Evolutionary conservation across 1,140 invertebrate genomes (phyloP).

Genomic region (Delia radicum): DNA sequence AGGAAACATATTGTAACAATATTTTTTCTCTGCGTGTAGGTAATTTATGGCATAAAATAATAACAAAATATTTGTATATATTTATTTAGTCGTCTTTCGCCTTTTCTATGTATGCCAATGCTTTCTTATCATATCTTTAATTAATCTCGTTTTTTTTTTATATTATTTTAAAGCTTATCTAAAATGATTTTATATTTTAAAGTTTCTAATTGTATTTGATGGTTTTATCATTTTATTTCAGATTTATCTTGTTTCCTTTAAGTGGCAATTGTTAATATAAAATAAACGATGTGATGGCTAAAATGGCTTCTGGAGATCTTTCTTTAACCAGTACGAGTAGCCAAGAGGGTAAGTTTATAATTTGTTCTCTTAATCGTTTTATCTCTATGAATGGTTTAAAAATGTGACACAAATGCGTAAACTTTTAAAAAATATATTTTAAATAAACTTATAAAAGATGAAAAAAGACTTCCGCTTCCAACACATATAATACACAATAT

Average conservation of each 20-base stretch:
- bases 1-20: too few species aligned
- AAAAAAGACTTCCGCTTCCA: too few species aligned
- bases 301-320: constrained; percentile 56
- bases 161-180: neutral
- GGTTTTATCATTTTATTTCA: neutral
- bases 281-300: constrained; percentile 33
- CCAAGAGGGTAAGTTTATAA: constrained; percentile 50
- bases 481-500: too few species aligned
- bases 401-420: too few species aligned
- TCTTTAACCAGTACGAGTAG: constrained; percentile 56
- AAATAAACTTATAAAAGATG: too few species aligned
- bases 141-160: neutral
- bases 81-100: neutral
- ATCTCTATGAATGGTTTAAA: neutral
- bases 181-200: neutral
- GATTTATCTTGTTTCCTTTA: neutral
- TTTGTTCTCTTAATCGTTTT: too few species aligned
- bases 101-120: neutral
- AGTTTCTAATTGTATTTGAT: neutral
- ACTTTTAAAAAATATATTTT: too few species aligned
- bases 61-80: too few species aligned
- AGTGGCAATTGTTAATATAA: neutral
- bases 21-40: too few species aligned
- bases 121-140: neutral
- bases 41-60: too few species aligned